Base-by-base conservation (phyloP, 1,140 invertebrate species). In the Argopecten irradians region DNA sequence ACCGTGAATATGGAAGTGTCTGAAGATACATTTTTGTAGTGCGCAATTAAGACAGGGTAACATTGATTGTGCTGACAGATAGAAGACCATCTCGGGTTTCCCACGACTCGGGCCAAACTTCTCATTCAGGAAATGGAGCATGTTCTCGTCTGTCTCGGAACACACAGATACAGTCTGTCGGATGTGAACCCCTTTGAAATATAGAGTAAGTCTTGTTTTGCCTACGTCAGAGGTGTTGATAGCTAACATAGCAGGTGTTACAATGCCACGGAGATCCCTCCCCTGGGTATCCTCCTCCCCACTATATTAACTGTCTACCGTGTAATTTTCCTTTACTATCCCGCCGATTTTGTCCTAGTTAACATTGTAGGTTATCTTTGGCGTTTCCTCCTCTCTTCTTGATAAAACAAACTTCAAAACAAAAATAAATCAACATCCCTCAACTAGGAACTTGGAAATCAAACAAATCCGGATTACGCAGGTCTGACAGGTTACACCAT, bases 61-160 rank as follows among this genome's bases (percentile, higher is more conserved):
- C 55, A n/a, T 28, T 71, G 55, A 71, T 71, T 28, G 8, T 28
- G 55, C 55, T 71, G 55, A 71, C 55, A 71, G 55, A 71, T 71
- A n/a, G 55, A 71, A n/a, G 55, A 28, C 55, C 55, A n/a, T 71
- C 55, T 71, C 55, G 55, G 55, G 55, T 71, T 71, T 71, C 14
- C 1, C 22, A 71, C 55, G 55, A 71, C 1, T 71, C 55, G n/a
- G 55, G 55, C 55, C 55, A 71, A n/a, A 71, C 28, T n/a, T 46
- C 43, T 46, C 43, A 5, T 46, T 46, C 43, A 46, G 43, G 43
- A 46, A 46, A 46, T 19, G 43, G n/a, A 46, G 22, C 43, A 19
- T 46, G 2, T 46, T 14, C 9, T 2, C 43, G 43, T 3, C 43
- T 2, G 5, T 46, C 43, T 46, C 43, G 13, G 43, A n/a, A n/a